A percentile compares a stretch with the other conserved stretches of the same genome.
Evolutionary conservation across 2,888 invertebrate genomes (phyloP).

Genomic region (Pandemis cinnamomeana): DNA sequence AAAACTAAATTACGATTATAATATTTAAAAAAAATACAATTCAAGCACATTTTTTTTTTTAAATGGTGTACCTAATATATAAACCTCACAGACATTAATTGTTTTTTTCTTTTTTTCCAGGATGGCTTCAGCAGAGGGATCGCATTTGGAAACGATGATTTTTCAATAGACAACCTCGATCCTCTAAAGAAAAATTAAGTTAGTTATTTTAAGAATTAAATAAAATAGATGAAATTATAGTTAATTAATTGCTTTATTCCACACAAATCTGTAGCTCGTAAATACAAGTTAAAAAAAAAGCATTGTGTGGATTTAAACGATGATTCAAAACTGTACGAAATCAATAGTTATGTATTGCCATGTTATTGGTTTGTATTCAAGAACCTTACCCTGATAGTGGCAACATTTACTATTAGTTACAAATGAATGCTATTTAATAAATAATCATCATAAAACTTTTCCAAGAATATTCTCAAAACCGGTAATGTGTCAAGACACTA

Average conservation of each 20-base stretch:
- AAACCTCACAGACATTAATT: neutral
- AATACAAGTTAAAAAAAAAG: constrained; percentile 62
- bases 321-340: constrained; percentile 52
- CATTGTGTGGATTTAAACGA: constrained; percentile 68
- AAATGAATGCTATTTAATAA: constrained; percentile 31
- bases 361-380: constrained; percentile 75
- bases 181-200: constrained; percentile 91
- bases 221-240: constrained; percentile 52
- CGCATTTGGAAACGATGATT: constrained; percentile 96
- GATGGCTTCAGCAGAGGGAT: constrained; percentile 95
- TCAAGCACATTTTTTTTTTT: too few species aligned
- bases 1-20: too few species aligned
- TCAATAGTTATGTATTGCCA: constrained; percentile 69
- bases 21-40: too few species aligned
- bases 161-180: constrained; percentile 96
- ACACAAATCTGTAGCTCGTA: constrained; percentile 61
- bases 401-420: constrained; percentile 20
- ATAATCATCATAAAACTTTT: constrained; percentile 47
- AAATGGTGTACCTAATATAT: too few species aligned
- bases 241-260: constrained; percentile 58
- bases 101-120: constrained; percentile 81
- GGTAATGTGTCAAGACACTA: constrained; percentile 61
- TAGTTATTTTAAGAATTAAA: constrained; percentile 47
- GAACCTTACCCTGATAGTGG: constrained; percentile 41
- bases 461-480: constrained; percentile 60